Percentiles rank a stretch among this genome's conserved stretches.
phyloP scores from a whole-genome alignment of 2,113 vertebrate species.

The Ictalurus punctatus region DNA sequence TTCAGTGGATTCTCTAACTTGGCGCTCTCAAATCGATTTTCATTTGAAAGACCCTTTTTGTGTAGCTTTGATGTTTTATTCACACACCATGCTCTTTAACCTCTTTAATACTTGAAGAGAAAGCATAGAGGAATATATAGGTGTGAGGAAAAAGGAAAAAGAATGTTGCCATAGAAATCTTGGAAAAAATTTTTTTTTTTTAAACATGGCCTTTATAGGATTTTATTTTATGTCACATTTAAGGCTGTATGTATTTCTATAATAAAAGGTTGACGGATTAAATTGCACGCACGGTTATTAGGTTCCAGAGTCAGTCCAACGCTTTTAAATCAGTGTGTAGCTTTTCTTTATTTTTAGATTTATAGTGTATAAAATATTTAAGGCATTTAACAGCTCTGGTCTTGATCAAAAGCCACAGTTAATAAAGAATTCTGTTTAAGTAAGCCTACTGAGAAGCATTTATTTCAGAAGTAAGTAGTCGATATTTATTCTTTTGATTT shows the following conservation, averaged over 20 bases:
- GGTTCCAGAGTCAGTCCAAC: background rate
- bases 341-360: background rate
- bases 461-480: background rate
- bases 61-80: constrained; percentile 55
- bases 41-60: constrained; percentile 40
- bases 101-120: constrained; percentile 44
- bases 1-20: constrained; percentile 36
- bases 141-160: background rate
- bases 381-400: background rate
- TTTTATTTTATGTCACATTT: background rate
- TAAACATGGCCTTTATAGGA: background rate
- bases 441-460: background rate
- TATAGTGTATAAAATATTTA: background rate
- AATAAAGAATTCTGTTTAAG: background rate
- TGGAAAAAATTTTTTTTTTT: background rate
- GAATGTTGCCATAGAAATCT: background rate
- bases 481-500: constrained; percentile 13
- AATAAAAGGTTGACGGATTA: background rate
- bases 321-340: background rate
- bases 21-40: constrained; percentile 28
- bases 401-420: background rate
- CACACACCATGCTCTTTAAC: constrained; percentile 45
- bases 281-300: background rate
- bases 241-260: background rate
- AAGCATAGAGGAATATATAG: constrained; percentile 12